phyloP scores from a whole-genome alignment of 2,888 invertebrate genomes.

The Sphecodes monilicornis region DNA sequence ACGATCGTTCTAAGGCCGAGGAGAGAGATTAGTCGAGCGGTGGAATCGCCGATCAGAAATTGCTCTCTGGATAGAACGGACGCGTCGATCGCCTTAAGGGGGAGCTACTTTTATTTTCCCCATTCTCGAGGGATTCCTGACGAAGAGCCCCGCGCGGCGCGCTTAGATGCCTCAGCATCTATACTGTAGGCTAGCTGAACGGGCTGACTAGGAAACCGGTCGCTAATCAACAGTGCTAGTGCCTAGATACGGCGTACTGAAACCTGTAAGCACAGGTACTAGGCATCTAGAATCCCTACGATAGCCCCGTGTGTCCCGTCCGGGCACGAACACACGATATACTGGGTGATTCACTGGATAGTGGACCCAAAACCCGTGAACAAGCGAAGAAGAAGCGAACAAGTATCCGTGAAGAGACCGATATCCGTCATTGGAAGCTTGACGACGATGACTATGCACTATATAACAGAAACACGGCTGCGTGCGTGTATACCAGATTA shows the following conservation, averaged over 20 bases:
- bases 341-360: neutral
- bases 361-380: neutral
- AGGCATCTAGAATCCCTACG: conserved; percentile 57
- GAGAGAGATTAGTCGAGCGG: conserved; percentile 9
- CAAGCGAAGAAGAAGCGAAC: neutral
- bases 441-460: neutral
- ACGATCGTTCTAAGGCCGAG: neutral
- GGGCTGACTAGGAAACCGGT: conserved; percentile 71
- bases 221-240: conserved; percentile 60
- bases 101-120: conserved; percentile 61
- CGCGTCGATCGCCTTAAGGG: conserved; percentile 50
- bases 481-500: neutral
- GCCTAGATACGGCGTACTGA: conserved; percentile 60
- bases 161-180: conserved; percentile 57
- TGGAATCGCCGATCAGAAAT: conserved; percentile 51
- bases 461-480: neutral
- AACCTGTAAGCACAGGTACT: conserved; percentile 57
- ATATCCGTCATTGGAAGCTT: neutral
- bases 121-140: conserved; percentile 59
- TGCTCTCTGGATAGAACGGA: conserved; percentile 49
- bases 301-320: conserved; percentile 32
- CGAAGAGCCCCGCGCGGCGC: conserved; percentile 37
- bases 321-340: conserved; percentile 28
- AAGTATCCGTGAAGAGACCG: neutral
- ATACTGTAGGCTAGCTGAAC: conserved; percentile 48